Evolutionary conservation across 2,888 invertebrate genomes (phyloP).

Genomic region (Lasioglossum lativentre): DNA sequence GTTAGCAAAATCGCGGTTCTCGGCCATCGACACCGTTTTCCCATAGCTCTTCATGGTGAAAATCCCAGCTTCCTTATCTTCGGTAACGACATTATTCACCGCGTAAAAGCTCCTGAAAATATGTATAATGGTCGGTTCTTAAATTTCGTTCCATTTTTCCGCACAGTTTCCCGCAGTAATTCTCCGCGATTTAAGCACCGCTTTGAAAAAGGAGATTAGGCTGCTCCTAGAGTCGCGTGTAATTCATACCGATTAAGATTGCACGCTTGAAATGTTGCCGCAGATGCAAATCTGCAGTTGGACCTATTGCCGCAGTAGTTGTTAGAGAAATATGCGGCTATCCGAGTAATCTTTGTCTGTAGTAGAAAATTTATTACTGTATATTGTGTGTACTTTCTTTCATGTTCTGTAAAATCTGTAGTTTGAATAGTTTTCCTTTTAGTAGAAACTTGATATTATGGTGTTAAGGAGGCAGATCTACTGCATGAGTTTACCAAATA

Average conservation of each 20-base stretch:
- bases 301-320: background rate
- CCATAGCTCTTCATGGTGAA: background rate
- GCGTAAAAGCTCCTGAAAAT: background rate
- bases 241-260: background rate
- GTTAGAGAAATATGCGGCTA: background rate
- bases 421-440: background rate
- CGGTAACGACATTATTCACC: background rate
- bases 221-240: background rate
- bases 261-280: background rate
- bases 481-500: background rate
- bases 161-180: background rate
- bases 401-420: background rate
- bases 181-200: background rate
- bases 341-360: background rate
- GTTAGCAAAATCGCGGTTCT: background rate
- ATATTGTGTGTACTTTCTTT: background rate
- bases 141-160: constrained; percentile 16
- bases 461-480: background rate
- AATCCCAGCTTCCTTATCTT: background rate
- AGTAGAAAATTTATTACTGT: background rate
- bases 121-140: background rate
- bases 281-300: background rate
- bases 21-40: background rate
- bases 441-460: background rate
- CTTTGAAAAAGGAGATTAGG: background rate